These are phyloP conservation scores for Crotophaga sulcirostris DNA, from an alignment of 2,113 vertebrate genomes.

Conservation along the genomic window DNA sequence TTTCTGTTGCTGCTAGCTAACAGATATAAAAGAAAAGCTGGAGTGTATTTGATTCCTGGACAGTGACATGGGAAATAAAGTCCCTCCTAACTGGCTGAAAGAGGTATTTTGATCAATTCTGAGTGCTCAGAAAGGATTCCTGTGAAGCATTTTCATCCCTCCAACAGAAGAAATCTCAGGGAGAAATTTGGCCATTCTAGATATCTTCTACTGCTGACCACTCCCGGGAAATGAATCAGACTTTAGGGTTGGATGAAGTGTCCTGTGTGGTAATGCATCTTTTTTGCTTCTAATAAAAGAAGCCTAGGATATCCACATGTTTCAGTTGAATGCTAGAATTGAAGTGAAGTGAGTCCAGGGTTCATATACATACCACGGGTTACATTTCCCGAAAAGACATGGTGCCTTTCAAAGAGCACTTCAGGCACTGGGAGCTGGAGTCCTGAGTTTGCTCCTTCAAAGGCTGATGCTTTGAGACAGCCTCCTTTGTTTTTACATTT, in stretches of 20 bases:
- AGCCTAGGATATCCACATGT: background rate
- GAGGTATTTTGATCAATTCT: background rate
- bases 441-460: background rate
- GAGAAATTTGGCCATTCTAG: background rate
- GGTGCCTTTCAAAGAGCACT: background rate
- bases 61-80: background rate
- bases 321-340: background rate
- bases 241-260: background rate
- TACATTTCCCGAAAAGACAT: background rate
- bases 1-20: background rate
- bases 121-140: background rate
- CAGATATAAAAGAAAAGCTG: background rate
- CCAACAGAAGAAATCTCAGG: background rate
- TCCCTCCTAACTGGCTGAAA: fast-evolving
- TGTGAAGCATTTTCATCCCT: background rate
- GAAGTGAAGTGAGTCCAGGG: background rate
- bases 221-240: background rate
- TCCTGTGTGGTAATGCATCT: background rate
- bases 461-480: background rate
- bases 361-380: fast-evolving
- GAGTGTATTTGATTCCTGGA: background rate
- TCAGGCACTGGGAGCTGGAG: background rate
- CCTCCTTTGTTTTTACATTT: background rate
- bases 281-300: background rate
- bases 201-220: background rate